These are phyloP conservation scores for Acanthopleura granulata DNA, from an alignment of 2,888 invertebrate species.

Conservation along the genomic window DNA sequence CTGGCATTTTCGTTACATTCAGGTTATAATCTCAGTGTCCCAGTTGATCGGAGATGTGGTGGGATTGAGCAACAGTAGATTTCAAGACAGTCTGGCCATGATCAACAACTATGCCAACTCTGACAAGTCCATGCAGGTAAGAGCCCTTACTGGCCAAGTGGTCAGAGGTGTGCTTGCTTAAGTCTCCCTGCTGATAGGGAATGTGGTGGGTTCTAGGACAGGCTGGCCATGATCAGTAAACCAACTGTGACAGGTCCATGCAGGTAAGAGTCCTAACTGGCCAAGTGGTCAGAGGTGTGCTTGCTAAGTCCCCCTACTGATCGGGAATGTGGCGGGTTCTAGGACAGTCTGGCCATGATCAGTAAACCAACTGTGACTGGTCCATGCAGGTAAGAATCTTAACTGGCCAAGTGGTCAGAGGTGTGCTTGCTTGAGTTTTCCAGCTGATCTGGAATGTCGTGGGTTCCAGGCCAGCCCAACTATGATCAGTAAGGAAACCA, in stretches of 20 bases:
- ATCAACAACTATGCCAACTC: constrained; percentile 94
- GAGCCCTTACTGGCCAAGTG: too few species aligned
- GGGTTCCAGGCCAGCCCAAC: too few species aligned
- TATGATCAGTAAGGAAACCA: too few species aligned
- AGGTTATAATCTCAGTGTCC: constrained; percentile 96
- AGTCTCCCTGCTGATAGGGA: too few species aligned
- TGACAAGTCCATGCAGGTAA: constrained; percentile 95
- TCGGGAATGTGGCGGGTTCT: constrained; percentile 92
- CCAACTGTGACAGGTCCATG: too few species aligned
- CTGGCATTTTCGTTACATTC: constrained; percentile 44
- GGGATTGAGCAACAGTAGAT: constrained; percentile 92
- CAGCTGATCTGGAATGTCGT: too few species aligned
- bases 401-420: constrained; percentile 77
- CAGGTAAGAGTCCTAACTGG: too few species aligned
- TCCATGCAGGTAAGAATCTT: constrained; percentile 86
- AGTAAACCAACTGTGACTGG: constrained; percentile 94
- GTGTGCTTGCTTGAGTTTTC: too few species aligned
- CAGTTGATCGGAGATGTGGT: constrained; percentile 91
- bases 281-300: too few species aligned
- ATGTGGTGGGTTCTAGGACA: too few species aligned
- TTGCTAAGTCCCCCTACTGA: constrained; percentile 92
- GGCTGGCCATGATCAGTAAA: too few species aligned
- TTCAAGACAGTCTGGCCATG: constrained; percentile 92
- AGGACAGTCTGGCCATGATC: constrained; percentile 91
- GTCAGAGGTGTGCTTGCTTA: too few species aligned